phyloP scores from a whole-genome alignment of 2,888 invertebrate species.

The Pycnomerus fuliginosus region DNA sequence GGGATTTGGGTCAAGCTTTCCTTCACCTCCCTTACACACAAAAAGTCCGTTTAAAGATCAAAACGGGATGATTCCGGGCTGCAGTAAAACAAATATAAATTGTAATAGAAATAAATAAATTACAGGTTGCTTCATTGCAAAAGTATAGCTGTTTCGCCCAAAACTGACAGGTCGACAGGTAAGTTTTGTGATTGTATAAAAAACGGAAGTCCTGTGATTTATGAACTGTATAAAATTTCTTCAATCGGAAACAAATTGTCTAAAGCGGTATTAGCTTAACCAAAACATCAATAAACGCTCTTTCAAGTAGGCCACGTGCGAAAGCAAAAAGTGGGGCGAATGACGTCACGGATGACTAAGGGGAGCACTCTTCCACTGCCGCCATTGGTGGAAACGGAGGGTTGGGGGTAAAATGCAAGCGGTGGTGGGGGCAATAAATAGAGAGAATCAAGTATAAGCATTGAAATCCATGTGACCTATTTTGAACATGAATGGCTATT shows the following conservation, averaged over 20 bases:
- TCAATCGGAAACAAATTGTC: too few species aligned
- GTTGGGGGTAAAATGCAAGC: slow-evolving; percentile 11
- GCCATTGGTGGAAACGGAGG: slow-evolving; percentile 28
- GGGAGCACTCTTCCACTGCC: slow-evolving; percentile 30
- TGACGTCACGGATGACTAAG: slow-evolving; percentile 43
- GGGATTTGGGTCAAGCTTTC: slow-evolving; percentile 20
- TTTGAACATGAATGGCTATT: slow-evolving; percentile 46
- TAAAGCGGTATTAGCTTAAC: slow-evolving; percentile 8
- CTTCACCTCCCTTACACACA: not conserved
- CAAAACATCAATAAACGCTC: slow-evolving; percentile 42
- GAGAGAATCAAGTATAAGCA: slow-evolving; percentile 30
- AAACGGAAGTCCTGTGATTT: too few species aligned
- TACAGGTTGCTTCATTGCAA: too few species aligned
- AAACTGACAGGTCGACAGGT: too few species aligned
- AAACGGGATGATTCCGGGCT: too few species aligned
- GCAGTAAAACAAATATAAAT: too few species aligned
- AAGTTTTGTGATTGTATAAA: too few species aligned
- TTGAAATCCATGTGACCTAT: slow-evolving; percentile 47
- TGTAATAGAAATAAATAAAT: too few species aligned
- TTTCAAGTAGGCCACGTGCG: slow-evolving; percentile 42
- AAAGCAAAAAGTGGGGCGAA: slow-evolving; percentile 39
- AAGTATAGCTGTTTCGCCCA: too few species aligned
- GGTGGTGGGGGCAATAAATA: slow-evolving; percentile 28
- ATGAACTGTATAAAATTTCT: too few species aligned
- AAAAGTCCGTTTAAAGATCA: too few species aligned